Evolutionary conservation across 2,113 vertebrate genomes (phyloP).

Genomic region (Spilogale gracilis): DNA sequence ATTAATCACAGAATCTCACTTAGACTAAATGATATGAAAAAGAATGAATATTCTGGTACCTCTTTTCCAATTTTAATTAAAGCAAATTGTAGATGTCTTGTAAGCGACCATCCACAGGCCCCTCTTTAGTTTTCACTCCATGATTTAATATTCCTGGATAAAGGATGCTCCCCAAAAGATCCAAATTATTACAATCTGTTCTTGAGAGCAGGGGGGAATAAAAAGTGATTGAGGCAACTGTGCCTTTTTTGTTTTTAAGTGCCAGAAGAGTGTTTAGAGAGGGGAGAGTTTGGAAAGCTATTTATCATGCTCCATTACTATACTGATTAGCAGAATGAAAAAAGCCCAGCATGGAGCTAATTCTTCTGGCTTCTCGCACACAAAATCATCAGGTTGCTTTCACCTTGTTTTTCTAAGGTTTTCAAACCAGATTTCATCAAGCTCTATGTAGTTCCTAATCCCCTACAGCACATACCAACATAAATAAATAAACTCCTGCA

Average conservation of each 20-base stretch:
- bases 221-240: slow-evolving; percentile 27
- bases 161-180: slow-evolving; percentile 9
- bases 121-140: neutral
- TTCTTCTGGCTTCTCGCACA: neutral
- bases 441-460: neutral
- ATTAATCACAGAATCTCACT: neutral
- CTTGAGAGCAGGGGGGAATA: neutral
- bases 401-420: slow-evolving; percentile 13
- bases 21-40: neutral
- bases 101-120: neutral
- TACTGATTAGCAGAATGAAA: neutral
- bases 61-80: slow-evolving; percentile 10
- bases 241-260: neutral
- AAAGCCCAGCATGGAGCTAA: neutral
- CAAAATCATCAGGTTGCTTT: slow-evolving; percentile 19
- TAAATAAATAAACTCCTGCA: slow-evolving; percentile 66
- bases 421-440: slow-evolving; percentile 60
- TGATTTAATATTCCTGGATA: slow-evolving; percentile 18
- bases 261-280: neutral
- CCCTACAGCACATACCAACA: slow-evolving; percentile 24
- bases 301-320: neutral
- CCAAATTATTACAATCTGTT: neutral
- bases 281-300: neutral
- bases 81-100: neutral
- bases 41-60: neutral